phyloP scores from a whole-genome alignment of 2,888 invertebrate species.

The Dasysyrphus albostriatus region DNA sequence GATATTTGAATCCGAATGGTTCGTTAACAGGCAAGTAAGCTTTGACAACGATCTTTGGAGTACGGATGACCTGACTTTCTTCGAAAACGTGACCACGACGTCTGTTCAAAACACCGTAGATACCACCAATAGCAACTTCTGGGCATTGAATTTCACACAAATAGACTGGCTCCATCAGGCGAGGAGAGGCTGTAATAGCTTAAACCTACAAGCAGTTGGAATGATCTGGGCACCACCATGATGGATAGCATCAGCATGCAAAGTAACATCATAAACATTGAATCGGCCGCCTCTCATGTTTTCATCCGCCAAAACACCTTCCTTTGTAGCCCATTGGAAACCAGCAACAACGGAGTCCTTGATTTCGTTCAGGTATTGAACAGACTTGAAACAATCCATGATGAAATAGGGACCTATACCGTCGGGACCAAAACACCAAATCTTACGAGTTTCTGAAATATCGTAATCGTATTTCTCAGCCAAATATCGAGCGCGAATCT shows the following conservation, averaged over 20 bases:
- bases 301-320: conserved; percentile 99
- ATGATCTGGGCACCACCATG: conserved; percentile 99
- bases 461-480: conserved; percentile 99
- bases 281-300: conserved; percentile 97
- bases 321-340: conserved; percentile 99
- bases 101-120: conserved; percentile 98
- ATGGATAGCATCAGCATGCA: conserved; percentile 99
- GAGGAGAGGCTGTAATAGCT: conserved; percentile 95
- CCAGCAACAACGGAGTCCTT: conserved; percentile 99
- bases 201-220: conserved; percentile 99
- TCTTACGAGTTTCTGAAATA: conserved; percentile 98
- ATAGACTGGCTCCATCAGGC: conserved; percentile 99
- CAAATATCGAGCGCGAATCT: conserved; percentile 96
- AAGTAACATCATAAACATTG: conserved; percentile 99
- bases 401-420: conserved; percentile 99
- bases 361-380: conserved; percentile 99
- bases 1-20: conserved; percentile 99
- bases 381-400: conserved; percentile 99
- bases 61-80: conserved; percentile 96
- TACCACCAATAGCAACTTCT: conserved; percentile 97
- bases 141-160: conserved; percentile 99
- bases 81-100: conserved; percentile 99
- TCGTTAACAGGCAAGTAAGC: conserved; percentile 99
- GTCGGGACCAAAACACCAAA: conserved; percentile 99
- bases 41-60: conserved; percentile 99